phyloP scores from a whole-genome alignment of 2,113 vertebrate genomes.

The Pedetes capensis region DNA sequence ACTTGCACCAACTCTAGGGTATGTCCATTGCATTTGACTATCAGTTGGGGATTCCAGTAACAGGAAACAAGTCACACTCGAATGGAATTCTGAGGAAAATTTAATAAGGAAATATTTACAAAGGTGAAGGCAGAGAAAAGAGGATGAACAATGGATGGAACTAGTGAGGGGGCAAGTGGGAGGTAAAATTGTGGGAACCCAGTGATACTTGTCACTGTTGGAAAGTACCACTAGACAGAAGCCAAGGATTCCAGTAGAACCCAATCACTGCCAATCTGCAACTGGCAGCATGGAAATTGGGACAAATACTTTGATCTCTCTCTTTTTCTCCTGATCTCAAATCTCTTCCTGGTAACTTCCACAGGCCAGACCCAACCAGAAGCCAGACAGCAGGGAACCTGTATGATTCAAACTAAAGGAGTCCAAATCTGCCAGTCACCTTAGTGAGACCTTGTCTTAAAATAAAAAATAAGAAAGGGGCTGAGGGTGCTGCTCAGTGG shows the following conservation, averaged over 20 bases:
- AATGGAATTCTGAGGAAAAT: slow-evolving; percentile 8
- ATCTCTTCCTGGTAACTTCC: neutral
- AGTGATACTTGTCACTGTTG: neutral
- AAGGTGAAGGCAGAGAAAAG: neutral
- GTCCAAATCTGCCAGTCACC: too few species aligned
- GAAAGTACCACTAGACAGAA: neutral
- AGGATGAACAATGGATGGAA: neutral
- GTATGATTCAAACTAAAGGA: neutral
- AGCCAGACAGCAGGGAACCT: neutral
- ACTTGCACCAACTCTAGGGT: slow-evolving; percentile 26
- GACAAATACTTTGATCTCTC: neutral
- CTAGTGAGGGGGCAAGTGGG: neutral
- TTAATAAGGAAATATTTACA: neutral
- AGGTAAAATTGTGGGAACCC: neutral
- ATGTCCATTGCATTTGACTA: slow-evolving; percentile 8
- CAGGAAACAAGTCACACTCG: neutral
- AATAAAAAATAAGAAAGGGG: too few species aligned
- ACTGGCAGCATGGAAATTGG: neutral
- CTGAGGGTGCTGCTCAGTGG: too few species aligned
- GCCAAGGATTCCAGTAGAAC: neutral
- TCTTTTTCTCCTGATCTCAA: neutral
- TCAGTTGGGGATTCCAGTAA: neutral
- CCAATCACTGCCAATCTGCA: neutral
- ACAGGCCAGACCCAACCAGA: neutral
- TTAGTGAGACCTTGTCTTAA: too few species aligned